These are phyloP conservation scores for Epinephelus awoara DNA, from an alignment of 2,797 vertebrate genomes.

Conservation along the genomic window DNA sequence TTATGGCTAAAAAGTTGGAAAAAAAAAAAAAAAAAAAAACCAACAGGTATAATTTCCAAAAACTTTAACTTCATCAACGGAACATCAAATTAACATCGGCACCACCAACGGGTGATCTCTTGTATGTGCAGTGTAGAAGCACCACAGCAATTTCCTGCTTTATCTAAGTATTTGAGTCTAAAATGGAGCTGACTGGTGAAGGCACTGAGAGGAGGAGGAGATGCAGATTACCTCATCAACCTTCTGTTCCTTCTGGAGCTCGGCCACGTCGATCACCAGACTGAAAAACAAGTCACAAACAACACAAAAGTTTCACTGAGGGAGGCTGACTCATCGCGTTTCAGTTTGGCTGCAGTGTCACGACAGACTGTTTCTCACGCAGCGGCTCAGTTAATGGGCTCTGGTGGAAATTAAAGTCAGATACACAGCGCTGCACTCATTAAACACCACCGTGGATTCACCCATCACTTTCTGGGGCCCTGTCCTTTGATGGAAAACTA, in stretches of 20 bases:
- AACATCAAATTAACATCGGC: neutral
- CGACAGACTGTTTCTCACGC: neutral
- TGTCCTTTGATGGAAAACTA: neutral
- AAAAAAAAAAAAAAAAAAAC: no score
- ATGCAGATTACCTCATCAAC: constrained; percentile 90
- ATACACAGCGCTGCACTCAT: neutral
- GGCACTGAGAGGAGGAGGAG: neutral
- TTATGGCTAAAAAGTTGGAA: neutral
- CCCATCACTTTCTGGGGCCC: neutral
- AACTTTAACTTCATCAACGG: neutral
- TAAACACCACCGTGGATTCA: neutral
- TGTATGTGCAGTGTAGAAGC: neutral
- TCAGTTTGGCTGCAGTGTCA: neutral
- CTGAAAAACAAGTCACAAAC: constrained; percentile 77
- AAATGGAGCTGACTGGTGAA: neutral
- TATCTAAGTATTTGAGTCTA: neutral
- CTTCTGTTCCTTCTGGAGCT: constrained; percentile 91
- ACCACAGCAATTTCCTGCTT: neutral
- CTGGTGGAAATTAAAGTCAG: constrained; percentile 19
- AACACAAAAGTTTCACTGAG: neutral
- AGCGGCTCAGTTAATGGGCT: neutral
- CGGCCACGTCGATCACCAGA: constrained; percentile 88
- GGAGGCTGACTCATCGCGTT: neutral
- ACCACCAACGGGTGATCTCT: neutral
- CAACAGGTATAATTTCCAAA: neutral